Base-by-base conservation (phyloP, 2,888 invertebrate genomes). In the Caradrina kadenii region DNA sequence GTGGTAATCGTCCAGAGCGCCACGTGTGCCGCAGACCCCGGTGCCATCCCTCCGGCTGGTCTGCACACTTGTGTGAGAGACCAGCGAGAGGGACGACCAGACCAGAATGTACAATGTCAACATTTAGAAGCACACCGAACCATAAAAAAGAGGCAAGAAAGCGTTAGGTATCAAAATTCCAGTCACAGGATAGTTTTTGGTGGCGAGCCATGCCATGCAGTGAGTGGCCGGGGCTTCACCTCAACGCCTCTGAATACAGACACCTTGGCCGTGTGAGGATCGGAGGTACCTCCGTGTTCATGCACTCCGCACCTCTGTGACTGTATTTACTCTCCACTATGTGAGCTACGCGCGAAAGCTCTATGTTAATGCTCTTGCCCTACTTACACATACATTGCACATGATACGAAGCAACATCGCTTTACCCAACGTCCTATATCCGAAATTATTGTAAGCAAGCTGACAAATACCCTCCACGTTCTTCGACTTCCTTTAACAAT, bases 71-170 rank as follows among this genome's bases (percentile, higher is more conserved):
- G 63, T 72, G 22, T 22, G 39, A 22, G 59, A 66, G 68, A 61
- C 79, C 66, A 72, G 62, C 74, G 55, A 71, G 67, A 63, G 76
- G 73, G 72, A 61, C 49, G 72, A 71, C 63, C 78, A 68, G 68
- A 69, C 67, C 69, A 45, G 71, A 79, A 73, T 79, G 68, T 81
- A 80, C 81, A 85, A 82, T 84, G 82, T 88, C 82, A 90, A 92
- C 91, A 93, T 89, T 88, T 89, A 87, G 82, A 94, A 94, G 94
- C 95, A 95, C 96, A 96, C 93, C 92, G 93, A 96, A 94, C 93
- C 94, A 94, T 93, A 91, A 90, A 92, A 90, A 92, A 91, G 87
- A 93, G 92, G 94, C 93, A 90, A 91, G 89, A 92, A 93, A 94
- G 93, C 94, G 89, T 89, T 91, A 93, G 93, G 93, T 93, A 91